Evolutionary conservation across 2,797 vertebrate genomes (phyloP).

Genomic region (Falco novaeseelandiae): DNA sequence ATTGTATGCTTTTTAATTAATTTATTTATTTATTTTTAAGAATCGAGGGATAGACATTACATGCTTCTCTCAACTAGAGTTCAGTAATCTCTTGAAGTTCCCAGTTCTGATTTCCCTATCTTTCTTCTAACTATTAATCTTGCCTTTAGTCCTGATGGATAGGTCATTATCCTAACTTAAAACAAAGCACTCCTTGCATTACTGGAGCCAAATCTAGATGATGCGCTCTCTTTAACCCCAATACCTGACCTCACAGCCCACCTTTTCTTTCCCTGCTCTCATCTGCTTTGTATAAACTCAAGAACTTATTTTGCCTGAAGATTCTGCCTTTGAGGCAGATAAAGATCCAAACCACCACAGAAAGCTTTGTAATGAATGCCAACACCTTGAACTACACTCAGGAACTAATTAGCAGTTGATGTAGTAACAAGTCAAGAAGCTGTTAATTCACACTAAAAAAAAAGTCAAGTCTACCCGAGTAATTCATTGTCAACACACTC

Average conservation of each 20-base stretch:
- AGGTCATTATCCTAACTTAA: neutral
- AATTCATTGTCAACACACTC: constrained; percentile 41
- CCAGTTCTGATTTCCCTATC: neutral
- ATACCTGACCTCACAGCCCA: constrained; percentile 8
- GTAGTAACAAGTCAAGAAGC: constrained; percentile 70
- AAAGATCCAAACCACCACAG: constrained; percentile 60
- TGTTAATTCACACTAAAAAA: constrained; percentile 54
- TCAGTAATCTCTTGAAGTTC: neutral
- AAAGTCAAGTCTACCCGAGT: constrained; percentile 3
- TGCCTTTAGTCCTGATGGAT: neutral
- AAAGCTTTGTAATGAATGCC: constrained; percentile 70
- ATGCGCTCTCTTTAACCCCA: neutral
- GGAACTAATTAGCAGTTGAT: constrained; percentile 70
- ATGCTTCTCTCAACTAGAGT: neutral
- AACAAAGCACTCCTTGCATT: neutral
- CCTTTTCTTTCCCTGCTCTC: neutral
- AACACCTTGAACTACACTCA: constrained; percentile 66
- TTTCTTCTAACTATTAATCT: neutral
- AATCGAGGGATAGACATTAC: neutral
- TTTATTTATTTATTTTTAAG: neutral
- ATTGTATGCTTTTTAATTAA: rapidly evolving
- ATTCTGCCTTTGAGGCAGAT: constrained; percentile 59
- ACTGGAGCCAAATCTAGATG: neutral
- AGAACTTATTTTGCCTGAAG: constrained; percentile 38
- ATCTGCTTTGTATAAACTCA: constrained; percentile 13